phyloP scores from a whole-genome alignment of 2,888 invertebrate species.

The Hemistola chrysoprasaria region DNA sequence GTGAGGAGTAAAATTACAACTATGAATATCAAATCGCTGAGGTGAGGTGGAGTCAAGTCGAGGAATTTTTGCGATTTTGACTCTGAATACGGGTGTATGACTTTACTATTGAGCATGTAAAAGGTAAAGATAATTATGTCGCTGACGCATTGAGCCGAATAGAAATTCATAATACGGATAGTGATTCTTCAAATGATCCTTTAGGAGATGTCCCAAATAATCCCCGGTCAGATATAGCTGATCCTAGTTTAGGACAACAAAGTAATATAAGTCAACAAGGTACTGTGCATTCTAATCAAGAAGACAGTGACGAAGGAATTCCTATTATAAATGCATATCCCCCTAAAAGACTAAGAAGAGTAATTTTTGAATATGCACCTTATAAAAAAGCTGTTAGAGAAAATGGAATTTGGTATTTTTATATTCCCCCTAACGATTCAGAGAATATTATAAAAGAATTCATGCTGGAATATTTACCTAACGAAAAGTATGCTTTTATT shows the following conservation, averaged over 20 bases:
- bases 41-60: too few relatives aligned
- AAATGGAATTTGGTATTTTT: not conserved
- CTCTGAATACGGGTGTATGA: too few relatives aligned
- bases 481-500: conserved; percentile 17
- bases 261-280: not conserved
- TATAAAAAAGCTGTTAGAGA: conserved; percentile 5
- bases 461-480: conserved; percentile 4
- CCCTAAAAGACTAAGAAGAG: not conserved
- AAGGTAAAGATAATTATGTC: not conserved
- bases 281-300: not conserved
- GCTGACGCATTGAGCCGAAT: conserved; percentile 12
- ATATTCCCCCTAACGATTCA: too few relatives aligned
- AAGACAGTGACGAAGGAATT: conserved; percentile 1
- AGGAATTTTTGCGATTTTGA: too few relatives aligned
- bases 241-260: too few relatives aligned
- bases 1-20: too few relatives aligned
- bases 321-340: conserved; percentile 11
- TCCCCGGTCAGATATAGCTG: too few relatives aligned
- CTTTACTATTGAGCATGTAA: conserved; percentile 15
- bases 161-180: conserved; percentile 1
- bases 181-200: too few relatives aligned
- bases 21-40: too few relatives aligned
- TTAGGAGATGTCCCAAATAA: too few relatives aligned
- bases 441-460: too few relatives aligned
- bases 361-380: conserved; percentile 14